Evolutionary conservation across 2,888 invertebrate species (phyloP).

Genomic region (Trachelus tabidus): DNA sequence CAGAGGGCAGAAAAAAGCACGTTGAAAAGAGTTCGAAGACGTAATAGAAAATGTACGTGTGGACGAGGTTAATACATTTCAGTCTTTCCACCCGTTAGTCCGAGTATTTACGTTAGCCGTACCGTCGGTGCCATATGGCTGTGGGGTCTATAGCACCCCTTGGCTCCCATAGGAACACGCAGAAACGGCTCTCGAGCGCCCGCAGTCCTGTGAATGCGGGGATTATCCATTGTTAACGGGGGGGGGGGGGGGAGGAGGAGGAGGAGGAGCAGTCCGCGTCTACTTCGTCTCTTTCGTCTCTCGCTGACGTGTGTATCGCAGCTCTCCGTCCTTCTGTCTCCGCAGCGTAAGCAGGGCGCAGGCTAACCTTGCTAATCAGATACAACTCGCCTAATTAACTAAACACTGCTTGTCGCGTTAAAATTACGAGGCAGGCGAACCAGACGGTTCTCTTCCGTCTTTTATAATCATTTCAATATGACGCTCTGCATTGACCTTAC

Average conservation of each 20-base stretch:
- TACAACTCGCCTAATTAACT: slow-evolving; percentile 40
- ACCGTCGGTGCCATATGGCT: slow-evolving; percentile 45
- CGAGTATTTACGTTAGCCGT: slow-evolving; percentile 14
- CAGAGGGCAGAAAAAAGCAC: too few species aligned
- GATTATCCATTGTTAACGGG: slow-evolving; percentile 52
- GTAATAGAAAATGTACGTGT: too few species aligned
- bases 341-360: slow-evolving; percentile 24
- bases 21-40: too few species aligned
- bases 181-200: background rate
- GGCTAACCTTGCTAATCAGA: background rate
- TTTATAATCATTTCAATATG: background rate
- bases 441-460: too few species aligned
- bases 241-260: slow-evolving; percentile 24
- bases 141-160: slow-evolving; percentile 27
- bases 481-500: background rate
- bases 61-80: too few species aligned
- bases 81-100: too few species aligned
- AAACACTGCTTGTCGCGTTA: slow-evolving; percentile 26
- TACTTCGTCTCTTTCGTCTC: too few species aligned
- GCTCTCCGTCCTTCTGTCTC: background rate
- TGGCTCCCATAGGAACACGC: background rate
- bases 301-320: background rate
- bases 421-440: slow-evolving; percentile 16
- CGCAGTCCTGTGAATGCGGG: slow-evolving; percentile 41
- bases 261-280: slow-evolving; percentile 22